Conservation (phyloP, 1,140 invertebrate genomes). For the Hermatobates lingyangjiaoensis region DNA sequence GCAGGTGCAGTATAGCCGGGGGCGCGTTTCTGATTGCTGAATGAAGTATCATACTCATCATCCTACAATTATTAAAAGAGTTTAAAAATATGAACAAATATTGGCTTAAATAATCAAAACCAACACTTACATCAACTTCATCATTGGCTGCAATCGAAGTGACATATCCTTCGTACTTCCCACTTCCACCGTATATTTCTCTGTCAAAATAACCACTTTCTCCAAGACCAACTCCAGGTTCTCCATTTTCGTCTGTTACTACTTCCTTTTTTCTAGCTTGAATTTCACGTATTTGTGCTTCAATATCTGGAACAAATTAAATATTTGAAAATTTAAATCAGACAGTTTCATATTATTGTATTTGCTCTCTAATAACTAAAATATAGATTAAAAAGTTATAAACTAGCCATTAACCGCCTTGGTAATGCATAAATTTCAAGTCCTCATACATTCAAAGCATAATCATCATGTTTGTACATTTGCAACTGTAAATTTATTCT, state of each 20-base stretch:
- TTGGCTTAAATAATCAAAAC: background rate
- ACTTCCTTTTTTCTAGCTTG: conserved; percentile 69
- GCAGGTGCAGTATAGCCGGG: conserved; percentile 69
- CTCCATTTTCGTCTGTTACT: conserved; percentile 32
- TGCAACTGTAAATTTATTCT: too few relatives aligned
- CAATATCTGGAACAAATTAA: too few relatives aligned
- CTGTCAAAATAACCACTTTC: conserved; percentile 78
- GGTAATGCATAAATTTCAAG: background rate
- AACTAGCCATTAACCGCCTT: background rate
- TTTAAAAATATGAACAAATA: too few relatives aligned
- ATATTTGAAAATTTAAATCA: conserved; percentile 21
- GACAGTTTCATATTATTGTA: conserved; percentile 3
- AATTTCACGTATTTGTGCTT: conserved; percentile 77
- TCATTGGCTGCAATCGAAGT: conserved; percentile 90
- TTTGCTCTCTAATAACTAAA: background rate
- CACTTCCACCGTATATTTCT: conserved; percentile 74
- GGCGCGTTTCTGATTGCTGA: conserved; percentile 36
- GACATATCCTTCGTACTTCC: conserved; percentile 83
- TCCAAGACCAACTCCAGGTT: conserved; percentile 62
- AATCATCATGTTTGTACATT: conserved; percentile 1
- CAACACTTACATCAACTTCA: conserved; percentile 50
- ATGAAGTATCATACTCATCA: conserved; percentile 54
- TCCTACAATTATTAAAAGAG: too few relatives aligned
- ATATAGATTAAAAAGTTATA: background rate
- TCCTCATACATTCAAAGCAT: background rate